These are phyloP conservation scores for Orycteropus afer DNA, from an alignment of 2,113 vertebrate species.

Conservation along the genomic window DNA sequence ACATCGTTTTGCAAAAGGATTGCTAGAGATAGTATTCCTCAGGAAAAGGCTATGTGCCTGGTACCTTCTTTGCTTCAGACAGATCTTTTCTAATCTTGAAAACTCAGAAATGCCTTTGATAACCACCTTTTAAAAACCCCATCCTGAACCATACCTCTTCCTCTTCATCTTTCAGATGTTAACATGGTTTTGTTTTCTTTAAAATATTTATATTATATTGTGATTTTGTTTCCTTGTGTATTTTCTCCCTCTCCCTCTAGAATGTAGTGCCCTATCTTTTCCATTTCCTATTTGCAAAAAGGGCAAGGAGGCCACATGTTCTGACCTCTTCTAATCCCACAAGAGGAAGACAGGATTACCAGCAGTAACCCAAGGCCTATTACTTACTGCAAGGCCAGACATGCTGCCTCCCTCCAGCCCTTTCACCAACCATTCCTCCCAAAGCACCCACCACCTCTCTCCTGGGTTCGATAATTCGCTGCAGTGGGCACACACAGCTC, in stretches of 20 bases:
- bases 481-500: too few relatives aligned
- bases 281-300: too few relatives aligned
- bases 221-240: background rate
- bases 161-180: background rate
- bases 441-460: too few relatives aligned
- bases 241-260: background rate
- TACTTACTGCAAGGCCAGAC: too few relatives aligned
- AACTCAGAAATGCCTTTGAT: background rate
- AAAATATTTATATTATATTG: background rate
- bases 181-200: background rate
- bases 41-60: background rate
- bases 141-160: background rate
- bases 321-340: too few relatives aligned
- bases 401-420: too few relatives aligned
- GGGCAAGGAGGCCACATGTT: too few relatives aligned
- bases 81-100: background rate
- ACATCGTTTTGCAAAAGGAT: background rate
- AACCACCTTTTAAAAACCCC: background rate
- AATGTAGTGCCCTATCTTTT: background rate
- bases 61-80: background rate
- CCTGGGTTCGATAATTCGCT: too few relatives aligned
- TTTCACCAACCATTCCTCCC: too few relatives aligned
- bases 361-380: too few relatives aligned
- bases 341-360: too few relatives aligned
- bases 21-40: background rate